Percentiles rank a stretch among this genome's conserved stretches.
phyloP scores from a whole-genome alignment of 2,888 invertebrate species.

The Tetranychus piercei region DNA sequence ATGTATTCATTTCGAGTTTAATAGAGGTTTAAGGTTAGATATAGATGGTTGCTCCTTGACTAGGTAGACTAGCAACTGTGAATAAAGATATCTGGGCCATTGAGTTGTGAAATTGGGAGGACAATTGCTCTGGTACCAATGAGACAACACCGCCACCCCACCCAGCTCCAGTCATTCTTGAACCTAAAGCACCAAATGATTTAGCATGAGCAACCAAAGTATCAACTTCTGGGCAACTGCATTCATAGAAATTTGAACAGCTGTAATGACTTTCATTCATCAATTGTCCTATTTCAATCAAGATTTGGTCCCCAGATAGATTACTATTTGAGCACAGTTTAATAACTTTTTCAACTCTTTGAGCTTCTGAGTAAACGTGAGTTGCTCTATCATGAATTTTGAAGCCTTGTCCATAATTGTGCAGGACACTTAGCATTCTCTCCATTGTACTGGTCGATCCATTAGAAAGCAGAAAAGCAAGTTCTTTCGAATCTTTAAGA shows the following conservation, averaged over 20 bases:
- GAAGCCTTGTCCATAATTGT: constrained; percentile 29
- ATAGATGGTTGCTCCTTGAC: background rate
- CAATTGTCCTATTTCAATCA: constrained; percentile 47
- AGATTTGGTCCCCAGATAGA: background rate
- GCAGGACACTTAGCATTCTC: background rate
- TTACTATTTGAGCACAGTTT: constrained; percentile 31
- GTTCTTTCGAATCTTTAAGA: background rate
- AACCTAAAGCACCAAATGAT: constrained; percentile 53
- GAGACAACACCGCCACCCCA: constrained; percentile 97
- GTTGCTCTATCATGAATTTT: constrained; percentile 65
- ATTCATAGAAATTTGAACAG: constrained; percentile 65
- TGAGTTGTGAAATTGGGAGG: background rate
- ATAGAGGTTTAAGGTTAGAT: background rate
- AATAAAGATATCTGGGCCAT: background rate
- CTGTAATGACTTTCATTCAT: constrained; percentile 80
- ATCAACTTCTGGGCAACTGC: constrained; percentile 75
- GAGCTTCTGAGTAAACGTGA: constrained; percentile 48
- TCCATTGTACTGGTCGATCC: background rate
- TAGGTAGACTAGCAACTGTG: background rate
- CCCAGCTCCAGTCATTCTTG: constrained; percentile 88
- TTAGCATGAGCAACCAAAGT: constrained; percentile 48
- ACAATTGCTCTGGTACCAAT: constrained; percentile 44
- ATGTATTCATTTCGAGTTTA: too few relatives aligned
- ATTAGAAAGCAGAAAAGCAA: background rate
- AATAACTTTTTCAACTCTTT: constrained; percentile 44